These are phyloP conservation scores for Dasypolia templi DNA, from an alignment of 2,888 invertebrate species.

Conservation along the genomic window DNA sequence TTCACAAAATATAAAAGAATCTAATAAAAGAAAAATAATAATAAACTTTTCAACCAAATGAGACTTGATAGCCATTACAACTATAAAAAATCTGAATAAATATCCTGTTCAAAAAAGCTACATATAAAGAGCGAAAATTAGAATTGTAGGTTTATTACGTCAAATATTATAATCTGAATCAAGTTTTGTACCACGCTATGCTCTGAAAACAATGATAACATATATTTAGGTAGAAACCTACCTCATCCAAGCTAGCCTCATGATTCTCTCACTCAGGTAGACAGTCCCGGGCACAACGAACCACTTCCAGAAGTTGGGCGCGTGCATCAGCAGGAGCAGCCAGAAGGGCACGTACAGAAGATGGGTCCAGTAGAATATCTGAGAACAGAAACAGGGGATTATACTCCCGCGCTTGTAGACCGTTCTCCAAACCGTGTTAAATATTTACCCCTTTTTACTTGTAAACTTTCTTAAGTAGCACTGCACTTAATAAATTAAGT, in stretches of 20 bases:
- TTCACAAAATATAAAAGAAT: too few relatives aligned
- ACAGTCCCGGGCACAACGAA: constrained; percentile 95
- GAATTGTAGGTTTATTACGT: too few relatives aligned
- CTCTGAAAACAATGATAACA: not conserved
- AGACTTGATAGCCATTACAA: too few relatives aligned
- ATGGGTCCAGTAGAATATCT: constrained; percentile 98
- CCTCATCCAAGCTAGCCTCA: constrained; percentile 89
- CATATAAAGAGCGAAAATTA: too few relatives aligned
- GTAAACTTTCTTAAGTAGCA: not conserved
- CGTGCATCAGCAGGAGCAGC: constrained; percentile 95
- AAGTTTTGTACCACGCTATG: not conserved
- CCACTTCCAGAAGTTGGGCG: constrained; percentile 99
- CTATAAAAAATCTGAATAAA: too few relatives aligned
- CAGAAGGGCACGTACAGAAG: constrained; percentile 97
- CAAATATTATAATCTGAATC: not conserved
- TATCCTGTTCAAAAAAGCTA: too few relatives aligned
- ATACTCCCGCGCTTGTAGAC: not conserved
- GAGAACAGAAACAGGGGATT: not conserved
- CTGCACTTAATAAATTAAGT: too few relatives aligned
- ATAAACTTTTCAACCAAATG: too few relatives aligned
- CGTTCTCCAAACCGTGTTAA: not conserved
- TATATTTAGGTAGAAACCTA: constrained; percentile 46
- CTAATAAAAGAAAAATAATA: too few relatives aligned
- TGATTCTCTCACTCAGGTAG: constrained; percentile 94
- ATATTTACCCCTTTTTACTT: not conserved